Evolutionary conservation across 1,140 invertebrate species (phyloP).

Genomic region (Zophobas morio): DNA sequence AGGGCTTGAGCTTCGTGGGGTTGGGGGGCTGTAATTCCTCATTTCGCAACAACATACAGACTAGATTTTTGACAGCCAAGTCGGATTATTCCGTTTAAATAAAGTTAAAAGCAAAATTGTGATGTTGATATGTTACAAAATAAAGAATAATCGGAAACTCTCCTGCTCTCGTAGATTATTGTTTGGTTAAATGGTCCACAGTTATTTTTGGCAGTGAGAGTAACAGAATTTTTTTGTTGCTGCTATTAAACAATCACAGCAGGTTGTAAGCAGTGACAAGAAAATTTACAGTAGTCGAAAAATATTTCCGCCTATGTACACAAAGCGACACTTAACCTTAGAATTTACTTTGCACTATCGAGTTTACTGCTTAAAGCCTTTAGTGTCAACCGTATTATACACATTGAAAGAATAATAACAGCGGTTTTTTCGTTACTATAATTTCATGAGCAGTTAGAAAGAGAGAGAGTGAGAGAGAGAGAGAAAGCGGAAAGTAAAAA

Average conservation of each 20-base stretch:
- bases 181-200: constrained; percentile 57
- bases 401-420: not conserved
- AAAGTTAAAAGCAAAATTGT: constrained; percentile 15
- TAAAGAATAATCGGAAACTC: constrained; percentile 23
- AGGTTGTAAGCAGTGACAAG: not conserved
- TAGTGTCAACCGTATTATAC: not conserved
- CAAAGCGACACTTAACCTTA: constrained; percentile 46
- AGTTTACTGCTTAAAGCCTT: constrained; percentile 48
- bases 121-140: constrained; percentile 46
- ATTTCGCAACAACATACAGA: constrained; percentile 55
- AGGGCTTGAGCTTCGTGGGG: constrained; percentile 40
- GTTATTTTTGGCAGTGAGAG: constrained; percentile 57
- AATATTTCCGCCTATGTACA: constrained; percentile 56
- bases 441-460: constrained; percentile 18
- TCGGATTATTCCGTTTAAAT: constrained; percentile 24
- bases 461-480: constrained; percentile 47
- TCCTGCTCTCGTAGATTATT: constrained; percentile 50
- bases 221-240: constrained; percentile 43
- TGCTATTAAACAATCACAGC: constrained; percentile 29
- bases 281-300: constrained; percentile 49
- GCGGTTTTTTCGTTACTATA: not conserved
- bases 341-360: constrained; percentile 56
- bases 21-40: constrained; percentile 36
- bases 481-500: constrained; percentile 66
- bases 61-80: constrained; percentile 64